Conservation (phyloP, 2,113 vertebrate species). For the Aphelocoma coerulescens region DNA sequence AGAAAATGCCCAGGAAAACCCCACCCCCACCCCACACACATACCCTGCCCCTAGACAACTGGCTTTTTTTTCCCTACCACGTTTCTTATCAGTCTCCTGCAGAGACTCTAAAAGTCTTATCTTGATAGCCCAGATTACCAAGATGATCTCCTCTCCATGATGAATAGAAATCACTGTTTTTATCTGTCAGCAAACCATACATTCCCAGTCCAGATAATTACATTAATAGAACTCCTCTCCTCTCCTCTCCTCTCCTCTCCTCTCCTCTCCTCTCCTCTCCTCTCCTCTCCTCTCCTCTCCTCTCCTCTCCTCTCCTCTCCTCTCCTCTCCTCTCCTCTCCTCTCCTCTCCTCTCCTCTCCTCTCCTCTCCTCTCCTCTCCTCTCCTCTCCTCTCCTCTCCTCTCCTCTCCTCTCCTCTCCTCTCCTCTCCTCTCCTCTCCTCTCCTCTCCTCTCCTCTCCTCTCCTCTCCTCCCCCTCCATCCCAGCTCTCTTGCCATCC, state of each 20-base stretch:
- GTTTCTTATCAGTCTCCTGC: slow-evolving; percentile 84
- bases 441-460: neutral
- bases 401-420: too few species aligned
- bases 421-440: neutral
- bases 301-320: too few species aligned
- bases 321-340: too few species aligned
- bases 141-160: slow-evolving; percentile 71
- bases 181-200: slow-evolving; percentile 55
- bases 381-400: too few species aligned
- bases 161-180: slow-evolving; percentile 75
- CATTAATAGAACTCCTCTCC: slow-evolving; percentile 57
- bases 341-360: too few species aligned
- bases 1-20: neutral
- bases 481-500: neutral
- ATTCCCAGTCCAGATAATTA: slow-evolving; percentile 64
- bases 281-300: neutral
- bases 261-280: neutral
- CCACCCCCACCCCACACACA: fast-evolving
- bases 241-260: neutral
- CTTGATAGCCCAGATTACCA: slow-evolving; percentile 82
- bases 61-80: neutral
- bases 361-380: too few species aligned
- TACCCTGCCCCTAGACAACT: neutral
- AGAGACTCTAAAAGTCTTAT: slow-evolving; percentile 88
- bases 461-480: neutral